Conservation (phyloP, 2,888 invertebrate genomes). For the Amiota mariae region DNA sequence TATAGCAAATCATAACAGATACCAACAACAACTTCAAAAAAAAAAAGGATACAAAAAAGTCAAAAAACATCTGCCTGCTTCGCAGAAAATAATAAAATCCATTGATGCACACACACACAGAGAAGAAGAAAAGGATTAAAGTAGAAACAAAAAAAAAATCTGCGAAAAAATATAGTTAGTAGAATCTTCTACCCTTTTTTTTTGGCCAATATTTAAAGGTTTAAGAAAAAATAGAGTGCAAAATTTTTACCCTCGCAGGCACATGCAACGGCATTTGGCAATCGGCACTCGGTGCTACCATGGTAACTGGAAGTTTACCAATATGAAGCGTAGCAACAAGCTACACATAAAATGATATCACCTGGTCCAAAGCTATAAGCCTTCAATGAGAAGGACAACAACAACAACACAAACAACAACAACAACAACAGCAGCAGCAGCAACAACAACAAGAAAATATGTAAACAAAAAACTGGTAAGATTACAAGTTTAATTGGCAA, state of each 20-base stretch:
- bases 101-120: not conserved
- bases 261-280: not conserved
- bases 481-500: constrained; percentile 30
- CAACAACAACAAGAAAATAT: not conserved
- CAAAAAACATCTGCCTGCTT: not conserved
- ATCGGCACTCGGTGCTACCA: not conserved
- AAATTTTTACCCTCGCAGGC: constrained; percentile 14
- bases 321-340: not conserved
- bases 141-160: not conserved
- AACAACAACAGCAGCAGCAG: not conserved
- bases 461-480: constrained; percentile 15
- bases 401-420: not conserved
- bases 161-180: not conserved
- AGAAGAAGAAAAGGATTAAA: not conserved
- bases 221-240: constrained; percentile 4
- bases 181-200: constrained; percentile 1
- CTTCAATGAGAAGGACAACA: not conserved
- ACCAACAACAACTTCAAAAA: not conserved
- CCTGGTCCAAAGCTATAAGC: constrained; percentile 12
- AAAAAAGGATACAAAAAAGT: not conserved
- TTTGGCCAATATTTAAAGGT: not conserved
- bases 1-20: constrained; percentile 16
- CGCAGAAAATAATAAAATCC: not conserved
- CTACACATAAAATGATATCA: constrained; percentile 5
- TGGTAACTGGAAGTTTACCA: not conserved